These are phyloP conservation scores for Lordiphosa mommai DNA, from an alignment of 1,140 invertebrate species.

Conservation along the genomic window DNA sequence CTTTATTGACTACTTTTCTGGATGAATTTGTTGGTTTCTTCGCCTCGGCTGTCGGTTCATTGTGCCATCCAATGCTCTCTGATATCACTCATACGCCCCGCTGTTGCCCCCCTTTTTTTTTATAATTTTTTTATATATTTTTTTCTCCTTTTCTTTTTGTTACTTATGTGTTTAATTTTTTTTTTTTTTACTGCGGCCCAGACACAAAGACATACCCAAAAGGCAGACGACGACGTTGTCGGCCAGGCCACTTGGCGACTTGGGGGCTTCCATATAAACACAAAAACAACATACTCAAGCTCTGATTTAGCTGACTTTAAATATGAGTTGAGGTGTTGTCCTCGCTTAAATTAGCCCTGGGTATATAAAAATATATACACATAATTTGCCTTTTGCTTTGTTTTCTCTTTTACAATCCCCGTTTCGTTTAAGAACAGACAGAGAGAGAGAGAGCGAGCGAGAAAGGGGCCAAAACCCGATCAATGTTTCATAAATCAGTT, in stretches of 20 bases:
- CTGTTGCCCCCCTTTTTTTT: constrained; percentile 34
- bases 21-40: constrained; percentile 78
- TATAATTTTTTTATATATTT: constrained; percentile 70
- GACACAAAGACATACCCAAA: constrained; percentile 67
- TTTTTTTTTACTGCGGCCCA: constrained; percentile 55
- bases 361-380: constrained; percentile 8
- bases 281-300: constrained; percentile 18
- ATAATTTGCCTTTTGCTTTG: constrained; percentile 28
- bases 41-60: constrained; percentile 52
- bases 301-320: constrained; percentile 76
- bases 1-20: constrained; percentile 78
- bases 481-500: constrained; percentile 8
- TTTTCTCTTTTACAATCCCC: no score
- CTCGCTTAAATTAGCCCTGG: constrained; percentile 73
- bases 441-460: background rate
- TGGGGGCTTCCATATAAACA: constrained; percentile 54
- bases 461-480: background rate
- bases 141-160: constrained; percentile 17
- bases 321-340: constrained; percentile 79
- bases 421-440: background rate
- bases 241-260: constrained; percentile 33
- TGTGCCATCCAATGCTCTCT: constrained; percentile 23
- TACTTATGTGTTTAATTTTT: constrained; percentile 21
- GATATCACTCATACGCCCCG: constrained; percentile 68
- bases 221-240: constrained; percentile 38